phyloP scores from a whole-genome alignment of 2,888 invertebrate species.

The Nephrocerus scutellatus region DNA sequence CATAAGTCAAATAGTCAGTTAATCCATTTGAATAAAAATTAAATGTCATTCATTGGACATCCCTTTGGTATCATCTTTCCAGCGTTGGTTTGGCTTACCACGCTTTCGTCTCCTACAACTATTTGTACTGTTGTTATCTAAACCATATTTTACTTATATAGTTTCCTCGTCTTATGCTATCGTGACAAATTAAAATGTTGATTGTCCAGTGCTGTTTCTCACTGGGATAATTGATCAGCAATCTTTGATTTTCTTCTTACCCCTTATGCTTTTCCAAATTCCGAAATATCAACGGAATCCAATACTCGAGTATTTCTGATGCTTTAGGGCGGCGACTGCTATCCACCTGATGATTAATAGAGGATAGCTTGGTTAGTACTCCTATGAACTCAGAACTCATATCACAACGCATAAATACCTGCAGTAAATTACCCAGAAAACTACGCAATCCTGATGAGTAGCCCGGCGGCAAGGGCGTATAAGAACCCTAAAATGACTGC shows the following conservation, averaged over 20 bases:
- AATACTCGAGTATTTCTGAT: conserved; percentile 52
- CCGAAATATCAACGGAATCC: conserved; percentile 50
- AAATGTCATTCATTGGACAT: too few relatives aligned
- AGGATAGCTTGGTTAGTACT: not conserved
- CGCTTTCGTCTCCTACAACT: too few relatives aligned
- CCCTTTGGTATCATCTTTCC: too few relatives aligned
- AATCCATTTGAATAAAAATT: too few relatives aligned
- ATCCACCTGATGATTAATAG: conserved; percentile 50
- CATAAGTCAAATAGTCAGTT: too few relatives aligned
- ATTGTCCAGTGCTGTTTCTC: too few relatives aligned
- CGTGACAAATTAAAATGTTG: too few relatives aligned
- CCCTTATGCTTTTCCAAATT: conserved; percentile 45
- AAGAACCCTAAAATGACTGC: conserved; percentile 52
- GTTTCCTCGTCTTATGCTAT: too few relatives aligned
- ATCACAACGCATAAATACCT: conserved; percentile 32
- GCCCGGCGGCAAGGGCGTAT: conserved; percentile 57
- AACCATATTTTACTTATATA: too few relatives aligned
- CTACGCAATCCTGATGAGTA: conserved; percentile 59
- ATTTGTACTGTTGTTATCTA: too few relatives aligned
- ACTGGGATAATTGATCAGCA: too few relatives aligned
- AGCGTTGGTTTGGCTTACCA: too few relatives aligned
- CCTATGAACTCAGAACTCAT: not conserved
- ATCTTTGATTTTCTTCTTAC: conserved; percentile 20
- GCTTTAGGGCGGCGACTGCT: conserved; percentile 58
- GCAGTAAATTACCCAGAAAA: conserved; percentile 56